A percentile compares a stretch with the other conserved stretches of the same genome.
Evolutionary conservation across 1,140 invertebrate genomes (phyloP).

Genomic region (Drosophila guanche): DNA sequence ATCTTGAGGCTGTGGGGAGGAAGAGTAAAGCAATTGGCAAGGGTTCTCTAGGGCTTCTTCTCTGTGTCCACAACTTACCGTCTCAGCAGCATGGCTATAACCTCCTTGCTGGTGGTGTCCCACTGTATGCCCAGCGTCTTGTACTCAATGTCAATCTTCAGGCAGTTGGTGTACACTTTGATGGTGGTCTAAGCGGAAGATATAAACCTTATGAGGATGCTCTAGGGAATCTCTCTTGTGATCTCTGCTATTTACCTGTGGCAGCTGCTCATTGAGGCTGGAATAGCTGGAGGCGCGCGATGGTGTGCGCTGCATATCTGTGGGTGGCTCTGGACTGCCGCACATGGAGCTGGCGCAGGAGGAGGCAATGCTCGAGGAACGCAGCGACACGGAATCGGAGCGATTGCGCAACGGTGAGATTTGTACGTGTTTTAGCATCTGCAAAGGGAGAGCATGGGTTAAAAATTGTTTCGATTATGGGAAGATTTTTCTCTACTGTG

Average conservation of each 20-base stretch:
- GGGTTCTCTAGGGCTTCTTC: no score
- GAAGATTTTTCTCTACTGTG: conserved; percentile 20
- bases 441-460: conserved; percentile 61
- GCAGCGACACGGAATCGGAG: conserved; percentile 91
- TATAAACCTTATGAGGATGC: background rate
- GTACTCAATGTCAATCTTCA: conserved; percentile 96
- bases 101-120: conserved; percentile 93
- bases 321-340: conserved; percentile 85
- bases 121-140: conserved; percentile 94
- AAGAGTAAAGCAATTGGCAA: background rate
- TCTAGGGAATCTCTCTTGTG: no score
- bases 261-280: conserved; percentile 85
- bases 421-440: conserved; percentile 95
- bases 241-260: conserved; percentile 81
- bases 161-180: conserved; percentile 94
- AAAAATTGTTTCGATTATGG: background rate
- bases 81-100: conserved; percentile 92
- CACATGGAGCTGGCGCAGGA: conserved; percentile 85
- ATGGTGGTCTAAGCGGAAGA: conserved; percentile 89
- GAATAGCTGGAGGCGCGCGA: conserved; percentile 86
- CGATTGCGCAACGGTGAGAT: conserved; percentile 91
- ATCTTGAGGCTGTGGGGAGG: conserved; percentile 85
- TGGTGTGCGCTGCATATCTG: conserved; percentile 82
- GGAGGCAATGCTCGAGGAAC: conserved; percentile 89
- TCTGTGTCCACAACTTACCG: conserved; percentile 85